Base-by-base conservation (phyloP, 2,888 invertebrate species). In the Cryptocheilus praepositus region DNA sequence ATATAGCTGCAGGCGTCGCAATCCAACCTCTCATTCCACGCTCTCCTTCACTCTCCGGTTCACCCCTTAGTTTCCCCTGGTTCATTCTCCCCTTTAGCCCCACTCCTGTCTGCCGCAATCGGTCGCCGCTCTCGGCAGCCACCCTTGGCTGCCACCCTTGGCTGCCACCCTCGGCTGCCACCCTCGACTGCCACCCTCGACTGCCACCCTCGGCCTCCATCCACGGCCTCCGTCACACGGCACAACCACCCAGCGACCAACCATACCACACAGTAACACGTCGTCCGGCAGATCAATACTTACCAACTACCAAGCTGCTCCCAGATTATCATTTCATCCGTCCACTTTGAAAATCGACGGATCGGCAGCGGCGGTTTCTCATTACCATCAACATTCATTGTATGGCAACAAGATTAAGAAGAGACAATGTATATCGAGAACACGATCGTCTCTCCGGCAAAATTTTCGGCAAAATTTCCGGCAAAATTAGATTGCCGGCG, bases 231-330 rank as follows among this genome's bases (percentile, higher is more conserved):
- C 36, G 36, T 36, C 36, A 36, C 36, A 36, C 36, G 13, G 36
- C 36, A 36, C 36, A 36, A 70, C 81, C 79, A 70, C 80, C 80
- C 83, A 82, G 82, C 80, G 80, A 83, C 83, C 83, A 80, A 80
- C 81, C 82, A 83, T 83, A 85, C 82, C 81, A 83, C 83, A 83
- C 85, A 79, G 86, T 85, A 85, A 85, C 85, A 85, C 84, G 83
- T 81, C 82, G 75, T 82, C 84, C 84, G 84, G 81, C 86, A 86
- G 85, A 85, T 85, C 85, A 85, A 85, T 85, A 85, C 85, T 79
- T 79, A 84, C 85, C 83, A 85, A 85, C 85, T 83, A 84, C 84
- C 84, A 83, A 83, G 83, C 86, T 84, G 84, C 36, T 36, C 79
- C 77, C 81, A 85, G 84, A 85, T 85, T 85, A 85, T 85, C 84